Conservation (phyloP, 1,140 invertebrate species). For the Mercenaria mercenaria region DNA sequence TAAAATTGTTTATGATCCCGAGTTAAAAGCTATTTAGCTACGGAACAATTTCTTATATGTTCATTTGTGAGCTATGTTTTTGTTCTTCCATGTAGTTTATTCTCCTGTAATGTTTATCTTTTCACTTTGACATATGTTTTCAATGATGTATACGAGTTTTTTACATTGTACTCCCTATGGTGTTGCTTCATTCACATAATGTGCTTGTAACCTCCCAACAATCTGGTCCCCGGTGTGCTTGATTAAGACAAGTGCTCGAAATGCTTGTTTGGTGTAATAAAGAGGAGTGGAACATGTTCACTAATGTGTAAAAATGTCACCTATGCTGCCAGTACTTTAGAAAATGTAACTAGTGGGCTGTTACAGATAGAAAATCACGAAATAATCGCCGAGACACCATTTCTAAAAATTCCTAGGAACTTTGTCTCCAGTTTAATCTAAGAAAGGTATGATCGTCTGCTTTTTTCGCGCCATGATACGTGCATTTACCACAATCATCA, state of each 20-base stretch:
- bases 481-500: constrained; percentile 51
- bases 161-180: neutral
- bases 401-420: constrained; percentile 55
- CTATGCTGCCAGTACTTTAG: constrained; percentile 43
- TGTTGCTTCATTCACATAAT: constrained; percentile 13
- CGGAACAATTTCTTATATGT: constrained; percentile 30
- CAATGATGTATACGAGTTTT: constrained; percentile 34
- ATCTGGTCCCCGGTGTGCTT: constrained; percentile 49
- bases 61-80: neutral
- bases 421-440: constrained; percentile 59
- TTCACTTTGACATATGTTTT: constrained; percentile 53
- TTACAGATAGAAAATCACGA: constrained; percentile 19
- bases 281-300: constrained; percentile 46
- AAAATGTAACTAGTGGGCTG: constrained; percentile 50
- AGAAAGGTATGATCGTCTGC: constrained; percentile 40
- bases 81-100: constrained; percentile 12
- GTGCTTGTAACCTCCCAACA: constrained; percentile 36
- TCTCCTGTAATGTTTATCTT: neutral
- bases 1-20: neutral
- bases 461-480: constrained; percentile 26
- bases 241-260: constrained; percentile 47
- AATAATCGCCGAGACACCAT: constrained; percentile 47
- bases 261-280: constrained; percentile 61
- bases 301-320: constrained; percentile 67
- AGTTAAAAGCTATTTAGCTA: constrained; percentile 33